These are phyloP conservation scores for Lamprologus sp. DNA, from an alignment of 2,113 vertebrate species.

Conservation along the genomic window DNA sequence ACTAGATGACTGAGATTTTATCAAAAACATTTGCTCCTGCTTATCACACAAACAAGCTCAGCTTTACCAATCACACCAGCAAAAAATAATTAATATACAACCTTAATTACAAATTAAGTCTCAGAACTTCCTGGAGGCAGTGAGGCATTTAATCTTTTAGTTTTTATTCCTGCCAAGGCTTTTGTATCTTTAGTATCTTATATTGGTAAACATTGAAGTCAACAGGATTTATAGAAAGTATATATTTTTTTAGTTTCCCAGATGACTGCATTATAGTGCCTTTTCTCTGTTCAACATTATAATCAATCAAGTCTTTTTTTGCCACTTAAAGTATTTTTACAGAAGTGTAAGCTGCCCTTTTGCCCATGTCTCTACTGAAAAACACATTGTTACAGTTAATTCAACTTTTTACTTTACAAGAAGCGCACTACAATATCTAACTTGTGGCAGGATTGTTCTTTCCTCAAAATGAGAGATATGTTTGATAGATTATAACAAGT, in stretches of 20 bases:
- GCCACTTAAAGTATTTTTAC: not conserved
- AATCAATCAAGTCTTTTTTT: not conserved
- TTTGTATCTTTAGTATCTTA: not conserved
- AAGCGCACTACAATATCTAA: not conserved
- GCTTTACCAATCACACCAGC: not conserved
- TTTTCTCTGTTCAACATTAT: rapidly evolving
- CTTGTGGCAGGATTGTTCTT: not conserved
- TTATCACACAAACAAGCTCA: not conserved
- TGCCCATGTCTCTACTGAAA: not conserved
- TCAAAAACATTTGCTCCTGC: not conserved
- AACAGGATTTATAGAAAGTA: not conserved
- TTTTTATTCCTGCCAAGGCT: not conserved
- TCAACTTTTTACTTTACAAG: not conserved
- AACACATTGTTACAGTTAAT: not conserved
- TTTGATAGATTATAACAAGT: not conserved
- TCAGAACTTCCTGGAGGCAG: not conserved
- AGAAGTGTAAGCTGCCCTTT: not conserved
- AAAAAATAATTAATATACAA: not conserved
- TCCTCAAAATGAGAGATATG: not conserved
- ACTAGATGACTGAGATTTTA: not conserved
- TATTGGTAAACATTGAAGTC: not conserved
- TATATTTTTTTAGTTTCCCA: not conserved
- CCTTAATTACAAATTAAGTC: not conserved
- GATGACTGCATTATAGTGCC: not conserved
- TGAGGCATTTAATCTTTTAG: not conserved